A percentile compares a stretch with the other conserved stretches of the same genome.
Conservation (phyloP, 2,113 vertebrate species). For the Mormyrus lacerda region DNA sequence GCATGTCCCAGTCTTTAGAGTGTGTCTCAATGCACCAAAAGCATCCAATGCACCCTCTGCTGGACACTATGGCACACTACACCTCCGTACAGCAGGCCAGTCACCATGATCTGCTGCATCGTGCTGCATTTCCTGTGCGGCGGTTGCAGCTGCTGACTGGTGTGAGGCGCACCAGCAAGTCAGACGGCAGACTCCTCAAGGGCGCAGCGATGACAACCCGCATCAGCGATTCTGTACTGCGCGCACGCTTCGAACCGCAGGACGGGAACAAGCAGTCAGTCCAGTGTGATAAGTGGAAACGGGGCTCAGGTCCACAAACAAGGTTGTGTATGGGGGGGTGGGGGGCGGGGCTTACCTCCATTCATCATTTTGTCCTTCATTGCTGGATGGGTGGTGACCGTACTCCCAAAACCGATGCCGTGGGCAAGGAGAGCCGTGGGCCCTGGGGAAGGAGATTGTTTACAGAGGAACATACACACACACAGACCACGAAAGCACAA, state of each 20-base stretch:
- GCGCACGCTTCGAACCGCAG: background rate
- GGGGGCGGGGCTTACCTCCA: conserved; percentile 67
- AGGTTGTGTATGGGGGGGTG: background rate
- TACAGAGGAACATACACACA: background rate
- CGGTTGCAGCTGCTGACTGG: background rate
- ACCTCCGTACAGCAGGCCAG: background rate
- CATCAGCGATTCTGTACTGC: background rate
- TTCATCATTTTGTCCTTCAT: conserved; percentile 96
- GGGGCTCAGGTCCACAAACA: background rate
- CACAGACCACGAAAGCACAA: background rate
- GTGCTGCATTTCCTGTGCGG: background rate
- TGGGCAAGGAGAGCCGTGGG: conserved; percentile 91
- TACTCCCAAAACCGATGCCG: conserved; percentile 84
- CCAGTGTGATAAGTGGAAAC: background rate
- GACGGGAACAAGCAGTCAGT: background rate
- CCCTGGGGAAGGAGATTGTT: conserved; percentile 54
- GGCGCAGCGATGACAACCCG: background rate
- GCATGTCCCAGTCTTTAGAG: background rate
- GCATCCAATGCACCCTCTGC: conserved; percentile 47
- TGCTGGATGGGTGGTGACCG: conserved; percentile 86
- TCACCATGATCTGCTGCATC: background rate
- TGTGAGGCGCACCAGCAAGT: background rate
- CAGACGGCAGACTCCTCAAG: background rate
- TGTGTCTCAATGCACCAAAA: background rate
- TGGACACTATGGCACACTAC: conserved; percentile 34